A percentile compares a stretch with the other conserved stretches of the same genome.
Conservation (phyloP, 2,888 invertebrate genomes). For the Clanis bilineata region DNA sequence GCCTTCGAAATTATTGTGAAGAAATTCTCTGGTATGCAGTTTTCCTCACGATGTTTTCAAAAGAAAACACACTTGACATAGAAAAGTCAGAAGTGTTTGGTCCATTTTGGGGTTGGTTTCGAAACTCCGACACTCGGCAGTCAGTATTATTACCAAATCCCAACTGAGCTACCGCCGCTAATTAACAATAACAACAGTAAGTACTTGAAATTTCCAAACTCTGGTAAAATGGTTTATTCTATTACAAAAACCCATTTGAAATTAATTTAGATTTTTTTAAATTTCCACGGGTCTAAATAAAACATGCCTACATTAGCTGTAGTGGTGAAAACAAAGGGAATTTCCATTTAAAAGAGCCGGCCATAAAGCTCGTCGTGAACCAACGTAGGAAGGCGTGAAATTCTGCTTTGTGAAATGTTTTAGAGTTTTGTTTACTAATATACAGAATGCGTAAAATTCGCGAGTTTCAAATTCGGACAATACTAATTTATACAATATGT, state of each 20-base stretch:
- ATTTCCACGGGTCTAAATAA: not conserved
- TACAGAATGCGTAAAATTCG: not conserved
- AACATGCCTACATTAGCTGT: not conserved
- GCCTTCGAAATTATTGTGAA: too few species aligned
- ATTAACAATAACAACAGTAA: too few species aligned
- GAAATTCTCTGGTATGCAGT: too few species aligned
- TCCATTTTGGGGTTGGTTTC: too few species aligned
- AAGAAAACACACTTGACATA: too few species aligned
- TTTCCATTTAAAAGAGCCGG: not conserved
- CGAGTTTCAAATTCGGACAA: too few species aligned
- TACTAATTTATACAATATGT: too few species aligned
- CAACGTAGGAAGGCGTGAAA: not conserved
- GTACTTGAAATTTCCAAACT: not conserved
- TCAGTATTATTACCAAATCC: too few species aligned
- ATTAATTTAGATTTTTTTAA: not conserved
- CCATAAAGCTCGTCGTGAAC: not conserved
- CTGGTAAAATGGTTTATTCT: not conserved
- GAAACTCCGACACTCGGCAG: too few species aligned
- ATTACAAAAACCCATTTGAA: not conserved
- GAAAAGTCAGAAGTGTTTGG: too few species aligned
- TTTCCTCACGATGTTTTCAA: too few species aligned
- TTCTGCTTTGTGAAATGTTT: slow-evolving; percentile 2
- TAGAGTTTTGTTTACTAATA: not conserved
- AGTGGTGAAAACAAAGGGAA: not conserved
- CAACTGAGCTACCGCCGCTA: too few species aligned